Evolutionary conservation across 1,140 invertebrate genomes (phyloP), one percentile per base, ranked within the genome.

Genomic region (Physella acuta): DNA sequence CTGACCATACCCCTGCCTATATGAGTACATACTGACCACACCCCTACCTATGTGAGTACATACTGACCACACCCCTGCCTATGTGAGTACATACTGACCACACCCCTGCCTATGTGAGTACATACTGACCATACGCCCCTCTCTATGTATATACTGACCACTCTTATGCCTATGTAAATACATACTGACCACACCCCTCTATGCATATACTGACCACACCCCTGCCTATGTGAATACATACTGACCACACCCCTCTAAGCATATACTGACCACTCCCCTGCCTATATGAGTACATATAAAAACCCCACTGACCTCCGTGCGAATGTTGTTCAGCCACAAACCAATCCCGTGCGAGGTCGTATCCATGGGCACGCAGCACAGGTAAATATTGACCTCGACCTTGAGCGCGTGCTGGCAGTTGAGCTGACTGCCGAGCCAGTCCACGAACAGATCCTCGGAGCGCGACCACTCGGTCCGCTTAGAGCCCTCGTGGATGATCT

Each of bases 371-470:
- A 53, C 8, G 16, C n/a, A 1, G n/a, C 62, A 52, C 39, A 64
- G 28, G 28, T 64, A 64, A 20, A 64, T 53, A 8, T 39, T 64
- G 44, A 11, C 62, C 31, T 64, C 62, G 20, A 64, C 34, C 44
- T 44, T 37, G 3, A n/a, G 44, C 33, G 62, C 3, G 26, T 64
- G 62, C 49, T 64, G 44, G 8, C 39, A 64, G 3, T 39, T 64
- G 3, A 64, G 49, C 2, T 64, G 39, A 26, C 62, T 51, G 49
- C 52, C 52, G 1, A 64, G 62, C 62, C 62, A 64, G 52, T 64
- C 62, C 34, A 64, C 62, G 62, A 64, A 53, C 4, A 51, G 20
- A 52, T 64, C 24, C 62, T 64, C 62, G 16, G 62, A 39, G n/a
- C 44, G 62, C 30, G 44, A 49, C 44, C 39, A 53, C 28, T 53